Conservation (phyloP, 53 echinoderm and acorn worm genomes). For the Antedon mediterranea region DNA sequence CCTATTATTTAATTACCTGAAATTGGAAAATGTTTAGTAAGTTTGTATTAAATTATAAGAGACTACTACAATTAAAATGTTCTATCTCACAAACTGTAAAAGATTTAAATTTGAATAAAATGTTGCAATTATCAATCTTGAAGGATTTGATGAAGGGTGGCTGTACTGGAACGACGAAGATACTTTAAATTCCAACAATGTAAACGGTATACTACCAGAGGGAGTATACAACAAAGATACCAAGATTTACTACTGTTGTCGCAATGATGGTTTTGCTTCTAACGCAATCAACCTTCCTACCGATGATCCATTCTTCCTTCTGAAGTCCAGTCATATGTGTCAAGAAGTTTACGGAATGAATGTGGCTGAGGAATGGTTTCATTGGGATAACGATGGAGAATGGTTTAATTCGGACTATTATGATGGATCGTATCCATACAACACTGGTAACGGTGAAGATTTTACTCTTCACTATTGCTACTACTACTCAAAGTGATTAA, state of each 20-base stretch:
- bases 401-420: not conserved
- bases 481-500: too few species aligned
- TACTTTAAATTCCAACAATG: conserved; percentile 45
- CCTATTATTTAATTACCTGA: too few species aligned
- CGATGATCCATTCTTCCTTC: conserved; percentile 56
- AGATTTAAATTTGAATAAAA: too few species aligned
- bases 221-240: conserved; percentile 68
- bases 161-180: conserved; percentile 73
- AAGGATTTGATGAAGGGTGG: conserved; percentile 63
- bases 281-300: conserved; percentile 44
- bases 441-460: conserved; percentile 37
- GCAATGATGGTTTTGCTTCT: conserved; percentile 43
- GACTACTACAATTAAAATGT: too few species aligned
- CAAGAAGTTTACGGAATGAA: conserved; percentile 49
- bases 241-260: conserved; percentile 69
- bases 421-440: conserved; percentile 33
- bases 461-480: conserved; percentile 62
- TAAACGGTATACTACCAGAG: conserved; percentile 50
- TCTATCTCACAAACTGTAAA: too few species aligned
- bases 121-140: too few species aligned
- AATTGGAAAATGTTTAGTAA: too few species aligned
- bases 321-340: conserved; percentile 31
- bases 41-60: too few species aligned
- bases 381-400: conserved; percentile 55
- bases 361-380: conserved; percentile 53